phyloP scores from a whole-genome alignment of 2,888 invertebrate species.

The Folsomia candida region DNA sequence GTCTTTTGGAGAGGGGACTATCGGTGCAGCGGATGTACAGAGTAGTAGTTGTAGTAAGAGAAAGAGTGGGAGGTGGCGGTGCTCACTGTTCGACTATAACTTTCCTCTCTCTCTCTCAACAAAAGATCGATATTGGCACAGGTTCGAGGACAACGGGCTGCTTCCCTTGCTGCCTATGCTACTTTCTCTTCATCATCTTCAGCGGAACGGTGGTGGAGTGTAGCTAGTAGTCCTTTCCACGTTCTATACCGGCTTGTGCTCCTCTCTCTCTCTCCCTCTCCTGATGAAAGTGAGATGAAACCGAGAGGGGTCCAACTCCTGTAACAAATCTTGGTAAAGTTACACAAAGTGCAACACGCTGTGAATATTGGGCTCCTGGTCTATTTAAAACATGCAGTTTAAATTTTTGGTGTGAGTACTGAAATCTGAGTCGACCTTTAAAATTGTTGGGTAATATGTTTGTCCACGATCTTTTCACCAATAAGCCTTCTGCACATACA shows the following conservation, averaged over 20 bases:
- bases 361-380: no score
- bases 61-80: constrained; percentile 18
- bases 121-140: constrained; percentile 44
- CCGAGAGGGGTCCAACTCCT: constrained; percentile 2
- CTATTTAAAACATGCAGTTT: no score
- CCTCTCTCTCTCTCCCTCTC: neutral
- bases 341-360: no score
- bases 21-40: neutral
- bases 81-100: constrained; percentile 4
- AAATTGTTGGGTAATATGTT: no score
- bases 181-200: neutral
- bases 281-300: neutral
- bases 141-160: constrained; percentile 36
- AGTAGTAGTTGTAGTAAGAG: constrained; percentile 8
- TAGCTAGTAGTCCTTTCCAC: neutral
- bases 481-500: no score
- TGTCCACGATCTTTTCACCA: no score
- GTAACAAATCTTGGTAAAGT: constrained; percentile 8
- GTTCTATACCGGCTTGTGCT: neutral
- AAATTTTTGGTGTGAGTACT: no score
- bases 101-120: constrained; percentile 1
- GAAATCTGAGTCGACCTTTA: no score
- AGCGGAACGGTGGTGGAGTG: neutral
- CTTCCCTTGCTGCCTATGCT: constrained; percentile 4
- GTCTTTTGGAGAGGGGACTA: neutral